A percentile compares a stretch with the other conserved stretches of the same genome.
phyloP scores from a whole-genome alignment of 2,797 vertebrate genomes.

The Channallabes apus region DNA sequence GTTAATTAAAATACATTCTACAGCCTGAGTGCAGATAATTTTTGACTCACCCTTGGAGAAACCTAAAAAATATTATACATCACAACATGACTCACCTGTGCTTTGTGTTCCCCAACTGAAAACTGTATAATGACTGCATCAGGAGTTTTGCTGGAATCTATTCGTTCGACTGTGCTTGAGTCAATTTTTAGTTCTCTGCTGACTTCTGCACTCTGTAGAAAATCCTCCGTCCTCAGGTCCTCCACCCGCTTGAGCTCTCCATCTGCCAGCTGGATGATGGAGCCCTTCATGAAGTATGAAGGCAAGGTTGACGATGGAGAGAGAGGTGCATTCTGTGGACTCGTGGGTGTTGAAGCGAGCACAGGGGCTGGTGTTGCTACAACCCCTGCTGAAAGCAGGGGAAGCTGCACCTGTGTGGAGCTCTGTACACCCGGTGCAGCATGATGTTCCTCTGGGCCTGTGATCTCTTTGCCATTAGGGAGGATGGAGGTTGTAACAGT shows the following conservation, averaged over 20 bases:
- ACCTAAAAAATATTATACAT: not conserved
- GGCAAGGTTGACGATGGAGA: slow-evolving; percentile 77
- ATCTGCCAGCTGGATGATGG: slow-evolving; percentile 96
- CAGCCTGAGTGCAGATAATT: too few species aligned
- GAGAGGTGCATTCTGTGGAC: slow-evolving; percentile 68
- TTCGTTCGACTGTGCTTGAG: slow-evolving; percentile 95
- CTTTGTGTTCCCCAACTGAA: slow-evolving; percentile 94
- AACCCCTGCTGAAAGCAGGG: slow-evolving; percentile 57
- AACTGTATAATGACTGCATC: slow-evolving; percentile 96
- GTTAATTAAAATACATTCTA: too few species aligned
- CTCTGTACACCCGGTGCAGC: slow-evolving; percentile 51
- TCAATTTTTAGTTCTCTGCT: slow-evolving; percentile 97
- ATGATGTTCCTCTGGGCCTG: slow-evolving; percentile 72
- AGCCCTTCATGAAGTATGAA: slow-evolving; percentile 91
- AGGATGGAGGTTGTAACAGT: slow-evolving; percentile 65
- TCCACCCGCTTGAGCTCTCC: slow-evolving; percentile 98
- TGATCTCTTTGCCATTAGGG: slow-evolving; percentile 86
- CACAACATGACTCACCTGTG: slow-evolving; percentile 79
- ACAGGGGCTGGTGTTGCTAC: slow-evolving; percentile 65
- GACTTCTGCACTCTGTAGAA: slow-evolving; percentile 97
- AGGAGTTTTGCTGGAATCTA: slow-evolving; percentile 87
- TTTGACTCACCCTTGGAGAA: too few species aligned
- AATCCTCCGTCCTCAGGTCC: slow-evolving; percentile 97
- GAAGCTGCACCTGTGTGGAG: slow-evolving; percentile 63
- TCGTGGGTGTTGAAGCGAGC: slow-evolving; percentile 71